These are phyloP conservation scores for Babyrousa celebensis DNA, from an alignment of 2,797 vertebrate species.

Conservation along the genomic window DNA sequence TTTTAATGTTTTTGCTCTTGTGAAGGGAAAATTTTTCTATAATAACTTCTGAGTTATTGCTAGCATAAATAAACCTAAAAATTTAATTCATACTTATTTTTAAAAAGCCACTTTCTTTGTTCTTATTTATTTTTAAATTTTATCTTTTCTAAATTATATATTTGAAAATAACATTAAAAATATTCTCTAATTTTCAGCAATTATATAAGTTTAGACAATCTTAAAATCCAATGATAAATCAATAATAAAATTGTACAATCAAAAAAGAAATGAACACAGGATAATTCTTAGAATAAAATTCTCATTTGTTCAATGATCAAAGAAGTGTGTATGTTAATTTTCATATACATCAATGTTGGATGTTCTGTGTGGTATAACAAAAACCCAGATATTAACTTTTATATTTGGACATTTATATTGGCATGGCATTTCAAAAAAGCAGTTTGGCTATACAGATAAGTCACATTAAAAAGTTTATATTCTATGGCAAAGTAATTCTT, in stretches of 20 bases:
- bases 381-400: not conserved
- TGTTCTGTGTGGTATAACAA: not conserved
- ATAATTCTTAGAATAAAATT: not conserved
- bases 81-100: not conserved
- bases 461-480: not conserved
- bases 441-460: not conserved
- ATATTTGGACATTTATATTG: not conserved
- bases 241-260: not conserved
- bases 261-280: not conserved
- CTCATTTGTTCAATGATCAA: not conserved
- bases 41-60: slow-evolving; percentile 29
- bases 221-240: not conserved
- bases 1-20: slow-evolving; percentile 15
- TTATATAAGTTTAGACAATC: not conserved
- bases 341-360: not conserved
- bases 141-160: not conserved
- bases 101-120: not conserved
- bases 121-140: not conserved
- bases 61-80: not conserved
- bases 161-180: not conserved
- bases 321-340: not conserved
- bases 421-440: not conserved
- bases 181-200: not conserved
- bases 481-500: not conserved
- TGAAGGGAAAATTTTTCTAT: not conserved